These are phyloP conservation scores for Notoglanidium macrostoma DNA, from an alignment of 2,797 vertebrate genomes.

Conservation along the genomic window DNA sequence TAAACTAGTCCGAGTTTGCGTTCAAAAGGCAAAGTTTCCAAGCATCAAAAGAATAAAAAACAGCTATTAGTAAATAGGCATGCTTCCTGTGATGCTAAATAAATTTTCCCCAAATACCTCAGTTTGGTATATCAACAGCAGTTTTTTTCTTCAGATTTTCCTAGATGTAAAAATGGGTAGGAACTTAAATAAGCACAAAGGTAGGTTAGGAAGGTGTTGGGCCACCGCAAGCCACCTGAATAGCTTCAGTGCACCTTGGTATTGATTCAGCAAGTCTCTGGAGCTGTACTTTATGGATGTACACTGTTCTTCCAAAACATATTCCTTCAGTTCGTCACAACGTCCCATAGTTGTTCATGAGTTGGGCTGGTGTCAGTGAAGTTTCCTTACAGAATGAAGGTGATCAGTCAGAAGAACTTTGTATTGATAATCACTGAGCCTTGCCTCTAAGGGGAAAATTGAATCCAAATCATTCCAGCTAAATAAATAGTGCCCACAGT, in stretches of 20 bases:
- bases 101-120: constrained; percentile 11
- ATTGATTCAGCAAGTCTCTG: background rate
- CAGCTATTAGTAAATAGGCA: constrained; percentile 9
- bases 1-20: constrained; percentile 24
- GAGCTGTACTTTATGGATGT: background rate
- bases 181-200: background rate
- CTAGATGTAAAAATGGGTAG: background rate
- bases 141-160: background rate
- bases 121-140: constrained; percentile 4
- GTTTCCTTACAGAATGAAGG: background rate
- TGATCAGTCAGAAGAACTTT: background rate
- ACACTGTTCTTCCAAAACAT: background rate
- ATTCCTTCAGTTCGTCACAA: background rate
- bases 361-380: background rate
- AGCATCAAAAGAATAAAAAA: constrained; percentile 27
- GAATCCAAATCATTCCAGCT: background rate
- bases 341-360: background rate
- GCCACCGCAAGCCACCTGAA: background rate
- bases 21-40: constrained; percentile 25
- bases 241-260: background rate
- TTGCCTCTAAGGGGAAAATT: background rate
- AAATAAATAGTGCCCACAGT: background rate
- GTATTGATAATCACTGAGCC: background rate
- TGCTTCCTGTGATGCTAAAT: constrained; percentile 23
- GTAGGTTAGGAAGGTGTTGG: background rate